Percentiles rank a stretch among this genome's conserved stretches.
These are phyloP conservation scores for Okamejei kenojei DNA, from an alignment of 2,797 vertebrate genomes.

Conservation along the genomic window DNA sequence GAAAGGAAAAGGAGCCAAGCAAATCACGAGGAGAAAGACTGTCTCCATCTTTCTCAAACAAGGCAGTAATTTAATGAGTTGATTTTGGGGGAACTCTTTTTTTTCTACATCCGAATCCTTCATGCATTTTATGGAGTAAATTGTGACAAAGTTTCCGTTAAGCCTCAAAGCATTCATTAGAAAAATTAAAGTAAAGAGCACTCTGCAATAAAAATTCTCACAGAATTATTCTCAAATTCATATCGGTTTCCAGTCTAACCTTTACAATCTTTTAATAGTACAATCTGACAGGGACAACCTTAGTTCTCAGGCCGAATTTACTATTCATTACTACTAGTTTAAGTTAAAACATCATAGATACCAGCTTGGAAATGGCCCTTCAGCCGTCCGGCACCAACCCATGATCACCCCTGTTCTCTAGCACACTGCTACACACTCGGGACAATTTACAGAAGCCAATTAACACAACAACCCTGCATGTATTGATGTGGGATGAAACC, in stretches of 20 bases:
- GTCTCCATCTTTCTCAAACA: neutral
- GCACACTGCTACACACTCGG: too few relatives aligned
- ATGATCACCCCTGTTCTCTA: too few relatives aligned
- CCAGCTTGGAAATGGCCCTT: too few relatives aligned
- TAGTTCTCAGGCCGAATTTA: neutral
- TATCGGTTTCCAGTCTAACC: neutral
- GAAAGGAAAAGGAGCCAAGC: neutral
- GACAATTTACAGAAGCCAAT: too few relatives aligned
- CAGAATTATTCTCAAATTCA: neutral
- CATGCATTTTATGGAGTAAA: neutral
- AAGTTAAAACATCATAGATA: too few relatives aligned
- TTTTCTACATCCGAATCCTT: neutral
- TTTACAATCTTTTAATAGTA: neutral
- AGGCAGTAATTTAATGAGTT: neutral
- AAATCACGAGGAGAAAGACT: neutral
- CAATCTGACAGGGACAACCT: neutral
- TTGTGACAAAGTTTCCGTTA: neutral
- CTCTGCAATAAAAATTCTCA: neutral
- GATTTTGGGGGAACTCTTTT: too few relatives aligned
- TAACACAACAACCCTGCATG: too few relatives aligned
- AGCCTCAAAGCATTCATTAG: neutral
- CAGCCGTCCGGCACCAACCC: too few relatives aligned
- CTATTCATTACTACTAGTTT: too few relatives aligned
- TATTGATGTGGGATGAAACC: too few relatives aligned
- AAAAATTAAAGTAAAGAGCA: neutral